A percentile compares a stretch with the other conserved stretches of the same genome.
These are phyloP conservation scores for Thera britannica DNA, from an alignment of 2,888 invertebrate genomes.

Conservation along the genomic window DNA sequence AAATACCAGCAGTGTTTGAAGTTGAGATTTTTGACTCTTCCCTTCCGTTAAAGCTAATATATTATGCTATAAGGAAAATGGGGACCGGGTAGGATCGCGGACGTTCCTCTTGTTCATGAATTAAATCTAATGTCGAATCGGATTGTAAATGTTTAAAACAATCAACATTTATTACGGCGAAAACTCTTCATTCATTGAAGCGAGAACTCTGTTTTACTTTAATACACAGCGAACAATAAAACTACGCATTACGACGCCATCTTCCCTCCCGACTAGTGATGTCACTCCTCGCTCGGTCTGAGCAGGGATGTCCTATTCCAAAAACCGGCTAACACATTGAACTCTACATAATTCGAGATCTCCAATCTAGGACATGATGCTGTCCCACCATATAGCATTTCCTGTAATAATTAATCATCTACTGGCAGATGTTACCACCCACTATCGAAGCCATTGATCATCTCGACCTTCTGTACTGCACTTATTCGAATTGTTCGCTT, in stretches of 20 bases:
- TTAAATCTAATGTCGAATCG: too few species aligned
- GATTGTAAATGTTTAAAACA: too few species aligned
- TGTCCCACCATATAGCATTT: not conserved
- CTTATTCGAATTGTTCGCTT: slow-evolving; percentile 19
- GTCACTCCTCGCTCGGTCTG: too few species aligned
- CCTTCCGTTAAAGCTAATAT: too few species aligned
- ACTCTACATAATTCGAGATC: not conserved
- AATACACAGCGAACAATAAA: too few species aligned
- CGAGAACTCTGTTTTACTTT: too few species aligned
- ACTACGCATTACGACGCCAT: too few species aligned
- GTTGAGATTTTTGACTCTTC: not conserved
- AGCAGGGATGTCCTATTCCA: too few species aligned
- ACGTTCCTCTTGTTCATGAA: not conserved
- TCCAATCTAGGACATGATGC: not conserved
- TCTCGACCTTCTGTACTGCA: slow-evolving; percentile 34
- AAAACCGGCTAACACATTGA: not conserved
- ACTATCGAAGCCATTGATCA: slow-evolving; percentile 24
- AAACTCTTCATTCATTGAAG: too few species aligned
- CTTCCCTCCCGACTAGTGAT: too few species aligned
- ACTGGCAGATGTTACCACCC: slow-evolving; percentile 25
- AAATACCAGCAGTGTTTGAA: not conserved
- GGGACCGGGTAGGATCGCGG: not conserved
- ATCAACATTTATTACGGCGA: too few species aligned
- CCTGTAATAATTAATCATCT: slow-evolving; percentile 22
- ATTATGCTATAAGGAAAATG: too few species aligned